phyloP scores from a whole-genome alignment of 2,113 vertebrate genomes.

The Lanius collurio region DNA sequence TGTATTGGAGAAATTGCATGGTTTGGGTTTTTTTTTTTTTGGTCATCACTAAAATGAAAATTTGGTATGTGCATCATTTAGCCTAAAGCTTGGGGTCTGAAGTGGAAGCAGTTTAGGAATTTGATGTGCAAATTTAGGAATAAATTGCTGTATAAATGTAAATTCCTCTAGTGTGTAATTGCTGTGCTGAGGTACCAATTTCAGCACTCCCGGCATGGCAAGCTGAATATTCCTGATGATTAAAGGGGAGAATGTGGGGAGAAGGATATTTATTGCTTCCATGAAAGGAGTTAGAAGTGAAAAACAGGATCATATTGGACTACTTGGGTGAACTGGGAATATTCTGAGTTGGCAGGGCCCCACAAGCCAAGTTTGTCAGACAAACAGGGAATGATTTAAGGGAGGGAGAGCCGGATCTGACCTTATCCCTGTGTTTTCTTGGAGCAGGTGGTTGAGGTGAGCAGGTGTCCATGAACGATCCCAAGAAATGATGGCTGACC shows the following conservation, averaged over 20 bases:
- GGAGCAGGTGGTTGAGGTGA: slow-evolving; percentile 38
- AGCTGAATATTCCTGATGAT: background rate
- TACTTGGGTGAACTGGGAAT: background rate
- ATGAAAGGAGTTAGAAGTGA: background rate
- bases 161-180: background rate
- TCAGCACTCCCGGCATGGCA: accelerated
- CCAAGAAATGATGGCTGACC: slow-evolving; percentile 79
- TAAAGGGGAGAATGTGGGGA: background rate
- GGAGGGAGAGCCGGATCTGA: accelerated
- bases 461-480: slow-evolving; percentile 70
- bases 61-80: background rate
- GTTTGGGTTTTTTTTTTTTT: background rate
- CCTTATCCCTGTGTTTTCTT: background rate
- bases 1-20: background rate
- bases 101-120: background rate
- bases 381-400: background rate
- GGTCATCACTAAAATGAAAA: background rate
- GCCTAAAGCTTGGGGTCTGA: background rate
- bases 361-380: background rate
- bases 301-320: background rate
- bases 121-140: background rate
- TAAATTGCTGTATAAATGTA: background rate
- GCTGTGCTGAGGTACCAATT: accelerated
- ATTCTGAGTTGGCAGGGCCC: background rate
- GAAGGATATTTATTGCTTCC: background rate